Evolutionary conservation across 2,113 vertebrate genomes (phyloP), one percentile per base, ranked within the genome.

Genomic region (Diadophis punctatus): DNA sequence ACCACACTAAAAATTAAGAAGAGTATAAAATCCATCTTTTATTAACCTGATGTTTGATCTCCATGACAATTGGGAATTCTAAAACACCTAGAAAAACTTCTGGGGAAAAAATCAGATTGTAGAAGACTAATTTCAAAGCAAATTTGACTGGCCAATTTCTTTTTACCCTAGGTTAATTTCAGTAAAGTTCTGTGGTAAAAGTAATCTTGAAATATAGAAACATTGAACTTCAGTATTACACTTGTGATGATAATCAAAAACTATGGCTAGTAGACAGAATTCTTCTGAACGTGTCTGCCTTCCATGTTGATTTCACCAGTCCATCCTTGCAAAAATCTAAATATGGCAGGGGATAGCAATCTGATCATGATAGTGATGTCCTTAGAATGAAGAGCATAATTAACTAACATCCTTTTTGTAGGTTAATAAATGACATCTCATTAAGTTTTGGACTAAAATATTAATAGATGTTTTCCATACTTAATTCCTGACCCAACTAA

Each of bases 401-500:
- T 68, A 68, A 34, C 18, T 43, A 88, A 8, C 25, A 90, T 46
- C 23, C 0, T 80, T 46, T 92, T 90, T 92, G 90, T 94, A 8
- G 92, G n/a, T 23, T 90, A 84, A 91, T 2, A 39, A 63, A 27
- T 90, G 53, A 39, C 10, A 89, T 88, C 56, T 9, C 53, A 51
- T 43, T 86, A 86, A 46, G 9, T 90, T 94, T 85, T 20, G n/a
- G 18, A 84, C 9, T 74, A 27, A 88, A 27, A 8, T 46, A 22
- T 63, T 92, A 93, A 89, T 27, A 11, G 39, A 18, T 56, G 91
- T 10, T 46, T 91, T 63, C 52, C 74, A n/a, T n/a, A 39, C 85
- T 56, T 91, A 94, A 87, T 56, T 25, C 30, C 25, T 95, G 34
- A 63, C 22, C 48, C n/a, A 92, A 88, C 18, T 63, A 88, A n/a